Evolutionary conservation across 30 jellyfish, hydroid and myxozoan species (phyloP), one percentile per base, ranked within the genome.

Genomic region (Aurelia aurita complex sp. Pacific): DNA sequence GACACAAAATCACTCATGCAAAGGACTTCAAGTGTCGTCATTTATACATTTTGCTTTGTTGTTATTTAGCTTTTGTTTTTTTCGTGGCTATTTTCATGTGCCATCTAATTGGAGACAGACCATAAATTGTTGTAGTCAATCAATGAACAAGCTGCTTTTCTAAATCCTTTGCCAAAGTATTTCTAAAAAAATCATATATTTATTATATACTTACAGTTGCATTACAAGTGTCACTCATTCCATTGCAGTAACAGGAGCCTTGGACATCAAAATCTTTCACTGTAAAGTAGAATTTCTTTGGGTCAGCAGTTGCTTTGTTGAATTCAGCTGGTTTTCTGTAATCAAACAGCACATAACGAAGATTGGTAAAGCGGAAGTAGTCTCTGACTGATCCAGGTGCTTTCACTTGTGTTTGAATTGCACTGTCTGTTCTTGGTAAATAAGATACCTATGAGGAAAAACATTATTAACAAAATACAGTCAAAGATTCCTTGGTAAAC

Each of bases 241-340:
- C 97, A 81, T 94, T 94, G 76, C 99, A 94, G 67, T 71, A 89
- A 79, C 99, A 94, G 0, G 97, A 79, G 13, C 95, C 99, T 76
- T 94, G 99, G 19, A 94, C 85, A 86, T 89, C 97, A 63, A 94
- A 46, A 55, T 94, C 97, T 43, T 88, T 87, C 38, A 94, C 76
- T 5, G 99, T 90, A 84, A 94, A 94, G 69, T 67, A 94, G 72
- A 54, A 94, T 80, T 94, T 94, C 40, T 68, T 85, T 14, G 90
- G 92, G 69, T 89, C 94, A 40, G 97, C 97, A 12, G 92, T 81
- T 18, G 63, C 54, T 17, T 55, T 66, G 85, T 89, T 80, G 76
- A 94, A 94, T 33, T 73, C 96, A 40, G 99, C 91, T 34, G 99
- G 99, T 59, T 77, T 94, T 33, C 23, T 69, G 71, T 82, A 94